These are phyloP conservation scores for Amphilophus citrinellus DNA, from an alignment of 2,113 vertebrate genomes.

Conservation along the genomic window DNA sequence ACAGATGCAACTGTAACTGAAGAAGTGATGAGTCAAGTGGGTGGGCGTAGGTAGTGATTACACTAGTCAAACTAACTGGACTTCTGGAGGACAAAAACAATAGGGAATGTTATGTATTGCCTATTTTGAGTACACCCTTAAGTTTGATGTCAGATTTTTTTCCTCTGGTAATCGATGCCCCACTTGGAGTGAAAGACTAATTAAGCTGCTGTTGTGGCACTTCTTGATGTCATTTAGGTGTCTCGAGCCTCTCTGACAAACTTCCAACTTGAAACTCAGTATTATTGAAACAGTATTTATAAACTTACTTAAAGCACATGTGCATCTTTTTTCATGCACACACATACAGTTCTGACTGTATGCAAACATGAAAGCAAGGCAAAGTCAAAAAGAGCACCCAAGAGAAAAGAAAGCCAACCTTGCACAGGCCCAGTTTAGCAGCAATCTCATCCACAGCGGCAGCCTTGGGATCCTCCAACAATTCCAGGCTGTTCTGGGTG, in stretches of 20 bases:
- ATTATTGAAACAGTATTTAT: background rate
- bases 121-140: background rate
- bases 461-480: slow-evolving; percentile 94
- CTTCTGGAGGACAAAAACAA: background rate
- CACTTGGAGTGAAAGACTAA: background rate
- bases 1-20: background rate
- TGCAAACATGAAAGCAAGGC: background rate
- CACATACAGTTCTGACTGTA: background rate
- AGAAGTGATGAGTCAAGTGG: background rate
- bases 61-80: background rate
- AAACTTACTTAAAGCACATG: background rate
- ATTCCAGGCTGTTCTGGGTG: slow-evolving; percentile 95
- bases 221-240: background rate
- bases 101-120: background rate
- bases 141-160: background rate
- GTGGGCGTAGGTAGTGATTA: rapidly evolving
- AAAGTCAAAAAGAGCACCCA: background rate
- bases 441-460: slow-evolving; percentile 96
- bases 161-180: background rate
- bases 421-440: slow-evolving; percentile 93
- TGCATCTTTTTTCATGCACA: background rate
- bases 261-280: background rate
- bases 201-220: background rate
- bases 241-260: background rate
- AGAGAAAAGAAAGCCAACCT: slow-evolving; percentile 77